These are phyloP conservation scores for Stenodera caucasica DNA, from an alignment of 2,888 invertebrate species.

Conservation along the genomic window DNA sequence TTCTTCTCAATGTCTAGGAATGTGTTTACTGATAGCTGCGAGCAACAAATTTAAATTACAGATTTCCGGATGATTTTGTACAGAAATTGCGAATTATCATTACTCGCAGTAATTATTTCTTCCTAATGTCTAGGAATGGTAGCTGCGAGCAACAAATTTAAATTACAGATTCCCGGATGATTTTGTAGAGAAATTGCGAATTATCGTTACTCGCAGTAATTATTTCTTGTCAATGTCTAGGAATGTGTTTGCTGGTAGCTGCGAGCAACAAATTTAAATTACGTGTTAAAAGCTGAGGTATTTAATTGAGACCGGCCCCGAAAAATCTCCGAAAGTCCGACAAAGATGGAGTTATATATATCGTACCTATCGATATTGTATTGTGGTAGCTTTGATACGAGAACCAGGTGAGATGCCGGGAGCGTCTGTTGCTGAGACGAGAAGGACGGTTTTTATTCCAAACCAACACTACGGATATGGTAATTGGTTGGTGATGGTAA, in stretches of 20 bases:
- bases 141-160: constrained; percentile 11
- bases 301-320: constrained; percentile 19
- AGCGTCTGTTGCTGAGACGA: constrained; percentile 27
- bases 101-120: not conserved
- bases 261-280: constrained; percentile 15
- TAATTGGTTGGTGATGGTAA: constrained; percentile 51
- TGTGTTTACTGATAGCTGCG: not conserved
- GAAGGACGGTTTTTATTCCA: constrained; percentile 16
- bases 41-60: constrained; percentile 18
- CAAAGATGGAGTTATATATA: not conserved
- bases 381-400: not conserved
- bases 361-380: no score
- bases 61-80: no score
- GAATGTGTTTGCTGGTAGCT: not conserved
- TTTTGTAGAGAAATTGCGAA: no score
- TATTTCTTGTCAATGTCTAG: not conserved
- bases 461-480: constrained; percentile 44
- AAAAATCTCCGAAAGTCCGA: no score
- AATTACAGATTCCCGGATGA: no score
- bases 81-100: no score
- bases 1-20: not conserved
- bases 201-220: not conserved
- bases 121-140: not conserved
- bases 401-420: constrained; percentile 38
- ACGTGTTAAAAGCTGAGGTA: constrained; percentile 25